Percentiles rank a stretch among this genome's conserved stretches.
These are phyloP conservation scores for Bombus breviceps DNA, from an alignment of 1,140 invertebrate species.

Conservation along the genomic window DNA sequence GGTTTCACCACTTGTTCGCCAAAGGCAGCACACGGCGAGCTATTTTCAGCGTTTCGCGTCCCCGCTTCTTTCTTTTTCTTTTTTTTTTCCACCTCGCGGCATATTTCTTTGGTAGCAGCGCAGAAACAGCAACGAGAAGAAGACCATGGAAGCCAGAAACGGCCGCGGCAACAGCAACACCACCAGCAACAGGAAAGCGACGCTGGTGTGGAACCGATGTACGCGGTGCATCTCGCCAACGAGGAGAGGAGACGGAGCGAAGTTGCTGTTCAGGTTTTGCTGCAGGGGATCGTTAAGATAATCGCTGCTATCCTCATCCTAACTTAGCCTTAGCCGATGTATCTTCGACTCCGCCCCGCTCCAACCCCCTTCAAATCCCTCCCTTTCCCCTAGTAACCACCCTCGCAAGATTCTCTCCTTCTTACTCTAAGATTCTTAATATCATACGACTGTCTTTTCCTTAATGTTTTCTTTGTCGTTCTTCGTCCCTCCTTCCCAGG, in stretches of 20 bases:
- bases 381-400: conserved; percentile 6
- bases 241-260: conserved; percentile 61
- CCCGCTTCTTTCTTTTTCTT: conserved; percentile 8
- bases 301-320: conserved; percentile 81
- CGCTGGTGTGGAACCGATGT: conserved; percentile 13
- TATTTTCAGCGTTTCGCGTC: conserved; percentile 64
- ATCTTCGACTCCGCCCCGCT: conserved; percentile 46
- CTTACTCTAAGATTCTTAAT: conserved; percentile 2
- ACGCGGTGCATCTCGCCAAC: neutral
- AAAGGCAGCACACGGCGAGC: conserved; percentile 39
- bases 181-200: conserved; percentile 52
- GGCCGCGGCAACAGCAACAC: conserved; percentile 53
- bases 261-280: conserved; percentile 82
- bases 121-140: conserved; percentile 9
- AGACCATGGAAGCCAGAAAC: conserved; percentile 23
- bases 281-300: conserved; percentile 82
- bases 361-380: conserved; percentile 37
- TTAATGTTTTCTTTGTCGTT: conserved; percentile 20
- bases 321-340: conserved; percentile 77
- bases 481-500: too few species aligned
- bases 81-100: neutral
- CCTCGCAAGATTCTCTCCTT: neutral
- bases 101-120: conserved; percentile 48
- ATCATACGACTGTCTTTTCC: neutral
- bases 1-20: conserved; percentile 21